Evolutionary conservation across 2,113 vertebrate genomes (phyloP).

Genomic region (Istiophorus platypterus): DNA sequence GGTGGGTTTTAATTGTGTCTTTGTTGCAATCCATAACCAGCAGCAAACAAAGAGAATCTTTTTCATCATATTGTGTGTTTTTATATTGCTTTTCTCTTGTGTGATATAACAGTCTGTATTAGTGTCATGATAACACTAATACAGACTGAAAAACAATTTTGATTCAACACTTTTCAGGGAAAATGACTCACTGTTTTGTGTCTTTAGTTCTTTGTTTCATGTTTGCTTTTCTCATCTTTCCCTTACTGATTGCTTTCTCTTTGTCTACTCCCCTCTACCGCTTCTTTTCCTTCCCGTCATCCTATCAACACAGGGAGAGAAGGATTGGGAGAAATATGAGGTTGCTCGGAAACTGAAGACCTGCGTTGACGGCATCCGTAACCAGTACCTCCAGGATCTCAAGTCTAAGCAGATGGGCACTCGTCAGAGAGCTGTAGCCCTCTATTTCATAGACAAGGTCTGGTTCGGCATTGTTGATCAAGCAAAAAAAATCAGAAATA

Average conservation of each 20-base stretch:
- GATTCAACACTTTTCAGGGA: conserved; percentile 7
- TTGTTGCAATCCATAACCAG: not conserved
- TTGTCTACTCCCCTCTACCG: not conserved
- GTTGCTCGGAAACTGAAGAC: conserved; percentile 80
- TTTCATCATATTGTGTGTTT: conserved; percentile 11
- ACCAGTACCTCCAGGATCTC: conserved; percentile 76
- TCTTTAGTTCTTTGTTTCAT: not conserved
- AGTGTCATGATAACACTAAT: conserved; percentile 17
- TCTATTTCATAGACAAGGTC: conserved; percentile 86
- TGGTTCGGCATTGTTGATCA: not conserved
- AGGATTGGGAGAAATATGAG: conserved; percentile 85
- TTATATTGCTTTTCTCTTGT: not conserved
- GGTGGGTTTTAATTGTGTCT: conserved; percentile 48
- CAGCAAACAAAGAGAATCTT: not conserved
- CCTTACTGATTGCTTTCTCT: not conserved
- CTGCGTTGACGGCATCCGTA: conserved; percentile 72
- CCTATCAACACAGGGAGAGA: conserved; percentile 71
- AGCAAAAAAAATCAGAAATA: not conserved
- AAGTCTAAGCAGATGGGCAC: conserved; percentile 80
- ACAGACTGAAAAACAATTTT: conserved; percentile 13
- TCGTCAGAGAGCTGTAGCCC: conserved; percentile 80
- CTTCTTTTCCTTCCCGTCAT: not conserved
- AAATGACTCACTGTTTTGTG: not conserved
- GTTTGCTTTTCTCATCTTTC: not conserved
- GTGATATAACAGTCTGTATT: conserved; percentile 1